phyloP scores from a whole-genome alignment of 2,113 vertebrate species.

The Holacanthus passer region DNA sequence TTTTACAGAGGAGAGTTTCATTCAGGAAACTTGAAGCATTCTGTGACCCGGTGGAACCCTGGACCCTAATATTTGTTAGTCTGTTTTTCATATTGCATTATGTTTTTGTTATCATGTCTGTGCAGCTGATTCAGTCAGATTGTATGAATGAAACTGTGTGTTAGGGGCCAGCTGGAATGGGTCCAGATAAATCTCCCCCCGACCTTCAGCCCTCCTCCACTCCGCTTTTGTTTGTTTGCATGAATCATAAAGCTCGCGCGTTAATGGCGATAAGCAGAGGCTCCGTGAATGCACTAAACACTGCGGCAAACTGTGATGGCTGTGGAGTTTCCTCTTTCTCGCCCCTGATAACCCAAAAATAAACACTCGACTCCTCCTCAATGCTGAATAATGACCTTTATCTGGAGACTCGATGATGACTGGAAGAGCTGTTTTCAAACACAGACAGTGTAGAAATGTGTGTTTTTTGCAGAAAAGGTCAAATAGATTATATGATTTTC shows the following conservation, averaged over 20 bases:
- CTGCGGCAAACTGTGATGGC: background rate
- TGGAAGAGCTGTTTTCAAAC: background rate
- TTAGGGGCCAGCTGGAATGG: constrained; percentile 23
- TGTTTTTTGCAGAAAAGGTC: background rate
- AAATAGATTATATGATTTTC: background rate
- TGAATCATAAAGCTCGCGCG: constrained; percentile 25
- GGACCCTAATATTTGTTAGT: background rate
- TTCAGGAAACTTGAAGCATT: too few species aligned
- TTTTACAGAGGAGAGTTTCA: background rate
- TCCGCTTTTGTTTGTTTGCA: background rate
- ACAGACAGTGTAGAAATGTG: background rate
- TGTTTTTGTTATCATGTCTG: background rate
- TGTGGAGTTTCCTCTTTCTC: too few species aligned
- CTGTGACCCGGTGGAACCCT: background rate
- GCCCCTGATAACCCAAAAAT: background rate
- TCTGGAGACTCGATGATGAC: background rate
- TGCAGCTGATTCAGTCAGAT: constrained; percentile 8
- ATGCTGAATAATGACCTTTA: background rate
- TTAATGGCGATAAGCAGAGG: background rate
- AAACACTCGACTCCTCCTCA: background rate
- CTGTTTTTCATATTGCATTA: background rate
- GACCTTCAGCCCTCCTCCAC: background rate
- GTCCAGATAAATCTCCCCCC: constrained; percentile 1
- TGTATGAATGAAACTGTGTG: background rate
- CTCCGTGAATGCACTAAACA: rapidly evolving